Conservation (phyloP, 2,113 vertebrate genomes). For the Zosterops pallidus region DNA sequence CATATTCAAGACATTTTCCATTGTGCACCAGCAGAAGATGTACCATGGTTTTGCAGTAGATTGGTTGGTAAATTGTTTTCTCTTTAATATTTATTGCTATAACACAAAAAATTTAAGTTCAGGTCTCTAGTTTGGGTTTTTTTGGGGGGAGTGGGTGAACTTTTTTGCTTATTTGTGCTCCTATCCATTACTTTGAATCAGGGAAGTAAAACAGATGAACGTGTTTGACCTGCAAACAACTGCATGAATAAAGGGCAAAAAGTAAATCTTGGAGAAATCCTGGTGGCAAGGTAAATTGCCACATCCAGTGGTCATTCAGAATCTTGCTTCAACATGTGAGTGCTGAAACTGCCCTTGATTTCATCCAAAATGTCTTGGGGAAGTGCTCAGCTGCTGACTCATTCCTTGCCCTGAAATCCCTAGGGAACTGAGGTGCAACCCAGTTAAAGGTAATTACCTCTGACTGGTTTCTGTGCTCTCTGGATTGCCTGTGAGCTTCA, state of each 20-base stretch:
- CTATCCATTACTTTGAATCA: neutral
- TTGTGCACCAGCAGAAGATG: neutral
- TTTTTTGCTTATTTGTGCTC: neutral
- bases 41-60: neutral
- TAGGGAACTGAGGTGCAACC: neutral
- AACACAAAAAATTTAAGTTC: neutral
- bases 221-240: neutral
- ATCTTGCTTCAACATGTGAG: neutral
- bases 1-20: slow-evolving; percentile 3
- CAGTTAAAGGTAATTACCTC: neutral
- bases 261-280: neutral
- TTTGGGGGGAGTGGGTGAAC: rapidly evolving
- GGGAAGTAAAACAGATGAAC: neutral
- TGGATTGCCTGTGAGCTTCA: neutral
- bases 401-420: neutral
- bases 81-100: neutral
- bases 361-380: neutral
- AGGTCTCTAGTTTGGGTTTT: neutral
- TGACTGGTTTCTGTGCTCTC: neutral
- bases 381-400: neutral
- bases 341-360: neutral
- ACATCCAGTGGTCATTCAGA: neutral
- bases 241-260: neutral
- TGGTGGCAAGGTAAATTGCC: neutral
- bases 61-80: slow-evolving; percentile 10